A percentile compares a stretch with the other conserved stretches of the same genome.
Evolutionary conservation across 2,888 invertebrate genomes (phyloP).

Genomic region (Meganola albula): DNA sequence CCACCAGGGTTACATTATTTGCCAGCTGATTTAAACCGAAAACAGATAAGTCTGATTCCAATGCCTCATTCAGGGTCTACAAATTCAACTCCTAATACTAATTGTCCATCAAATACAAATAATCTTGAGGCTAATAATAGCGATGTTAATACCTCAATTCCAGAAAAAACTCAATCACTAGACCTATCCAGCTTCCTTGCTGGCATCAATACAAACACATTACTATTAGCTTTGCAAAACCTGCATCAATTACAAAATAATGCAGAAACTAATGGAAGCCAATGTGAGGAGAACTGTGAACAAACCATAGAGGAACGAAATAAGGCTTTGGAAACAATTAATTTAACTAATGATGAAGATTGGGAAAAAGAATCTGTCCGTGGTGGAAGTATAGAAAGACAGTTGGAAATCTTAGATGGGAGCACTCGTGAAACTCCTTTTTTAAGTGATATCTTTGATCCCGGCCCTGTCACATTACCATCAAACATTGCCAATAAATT

Average conservation of each 20-base stretch:
- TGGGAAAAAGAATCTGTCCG: slow-evolving; percentile 63
- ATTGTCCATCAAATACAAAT: slow-evolving; percentile 7
- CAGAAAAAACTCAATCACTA: slow-evolving; percentile 26
- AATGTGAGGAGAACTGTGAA: slow-evolving; percentile 22
- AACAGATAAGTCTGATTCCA: slow-evolving; percentile 10
- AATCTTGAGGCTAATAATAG: slow-evolving; percentile 11
- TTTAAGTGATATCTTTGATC: slow-evolving; percentile 72
- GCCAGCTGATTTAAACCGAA: slow-evolving; percentile 2
- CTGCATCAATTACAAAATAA: slow-evolving; percentile 55
- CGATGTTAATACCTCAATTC: slow-evolving; percentile 7
- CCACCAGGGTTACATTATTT: slow-evolving; percentile 26
- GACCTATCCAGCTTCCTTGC: slow-evolving; percentile 55
- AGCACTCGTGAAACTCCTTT: slow-evolving; percentile 62
- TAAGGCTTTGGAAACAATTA: slow-evolving; percentile 52
- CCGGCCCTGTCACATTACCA: slow-evolving; percentile 53
- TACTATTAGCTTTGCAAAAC: slow-evolving; percentile 64
- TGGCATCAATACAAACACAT: slow-evolving; percentile 61
- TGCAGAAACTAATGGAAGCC: slow-evolving; percentile 21
- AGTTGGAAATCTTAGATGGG: slow-evolving; percentile 56
- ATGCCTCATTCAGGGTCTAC: slow-evolving; percentile 8
- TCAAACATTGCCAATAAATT: slow-evolving; percentile 47
- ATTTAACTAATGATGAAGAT: slow-evolving; percentile 66
- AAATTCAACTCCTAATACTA: slow-evolving; percentile 6
- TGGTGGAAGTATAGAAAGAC: slow-evolving; percentile 61
- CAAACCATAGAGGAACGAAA: slow-evolving; percentile 15